Base-by-base conservation (phyloP, 2,888 invertebrate genomes). In the Eristalis pertinax region DNA sequence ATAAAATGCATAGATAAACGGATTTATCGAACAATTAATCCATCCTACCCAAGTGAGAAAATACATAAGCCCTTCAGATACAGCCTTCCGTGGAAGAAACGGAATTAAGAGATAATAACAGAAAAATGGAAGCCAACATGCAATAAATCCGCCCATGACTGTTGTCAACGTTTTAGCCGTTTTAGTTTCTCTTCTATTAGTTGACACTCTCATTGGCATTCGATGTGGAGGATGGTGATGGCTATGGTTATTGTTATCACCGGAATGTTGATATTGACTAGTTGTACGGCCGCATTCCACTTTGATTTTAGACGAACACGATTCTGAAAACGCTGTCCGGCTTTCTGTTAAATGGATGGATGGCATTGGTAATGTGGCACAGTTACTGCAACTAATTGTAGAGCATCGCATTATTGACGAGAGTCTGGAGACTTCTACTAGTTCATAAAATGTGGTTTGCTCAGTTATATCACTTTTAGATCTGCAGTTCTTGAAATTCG, bases 121-220 rank as follows among this genome's bases (percentile, higher is more conserved):
- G 92, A 98, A 98, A 92, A 98, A 98, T 0, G 97, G 97, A 38
- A 97, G 93, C 98, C 97, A 98, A 90, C 97, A 98, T 0, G 96
- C 96, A 19, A 97, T 96, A 90, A 98, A 97, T 3, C 97, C 97
- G 0, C 97, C 97, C n/a, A 97, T 97, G 0, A 98, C 97, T 7
- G 97, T 95, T 64, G 97, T 97, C 69, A 98, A 92, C 0, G 97
- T 98, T 92, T 97, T 97, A 7, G 97, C 97, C 0, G 98, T 97
- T 93, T 98, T 98, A 0, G 96, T 96, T 90, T 97, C 97, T 60
- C 97, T 93, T 67, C 96, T 94, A 79, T 96, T 93, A 0, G 96
- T 96, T 0, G 96, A 96, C 0, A 96, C 95, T 77, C 96, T 90
- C 93, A 92, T 93, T 2, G 93, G 90, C 64, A 92, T 90, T 29